Evolutionary conservation across 2,113 vertebrate species (phyloP).

Genomic region (Oryzias woworae): DNA sequence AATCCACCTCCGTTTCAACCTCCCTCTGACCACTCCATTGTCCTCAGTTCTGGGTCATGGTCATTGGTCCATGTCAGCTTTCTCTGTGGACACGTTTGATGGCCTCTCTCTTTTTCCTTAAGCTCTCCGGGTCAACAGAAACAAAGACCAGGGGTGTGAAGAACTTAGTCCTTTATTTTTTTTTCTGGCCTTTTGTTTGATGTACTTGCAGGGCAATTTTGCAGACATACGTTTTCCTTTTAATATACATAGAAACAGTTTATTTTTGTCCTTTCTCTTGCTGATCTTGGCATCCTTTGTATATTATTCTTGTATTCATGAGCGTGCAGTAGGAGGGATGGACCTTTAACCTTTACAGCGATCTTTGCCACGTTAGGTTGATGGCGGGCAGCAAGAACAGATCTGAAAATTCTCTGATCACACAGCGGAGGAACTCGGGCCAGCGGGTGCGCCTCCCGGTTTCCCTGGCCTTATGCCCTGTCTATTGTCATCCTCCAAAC

Average conservation of each 20-base stretch:
- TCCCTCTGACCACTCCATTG: slow-evolving; percentile 46
- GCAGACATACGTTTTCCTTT: slow-evolving; percentile 44
- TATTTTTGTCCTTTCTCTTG: slow-evolving; percentile 5
- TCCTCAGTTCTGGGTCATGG: slow-evolving; percentile 54
- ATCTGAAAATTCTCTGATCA: slow-evolving; percentile 65
- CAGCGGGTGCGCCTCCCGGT: slow-evolving; percentile 37
- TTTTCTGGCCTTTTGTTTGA: slow-evolving; percentile 31
- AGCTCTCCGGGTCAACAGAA: slow-evolving; percentile 60
- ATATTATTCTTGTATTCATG: slow-evolving; percentile 17
- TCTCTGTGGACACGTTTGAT: slow-evolving; percentile 62
- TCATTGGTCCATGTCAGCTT: slow-evolving; percentile 60
- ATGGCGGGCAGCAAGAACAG: slow-evolving; percentile 49
- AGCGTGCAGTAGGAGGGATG: slow-evolving; percentile 30
- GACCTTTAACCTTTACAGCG: slow-evolving; percentile 52
- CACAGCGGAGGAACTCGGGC: slow-evolving; percentile 49
- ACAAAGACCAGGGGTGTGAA: slow-evolving; percentile 50
- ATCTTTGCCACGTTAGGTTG: slow-evolving; percentile 48
- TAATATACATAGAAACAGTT: slow-evolving; percentile 23
- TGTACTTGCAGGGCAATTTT: slow-evolving; percentile 34
- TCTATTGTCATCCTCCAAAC: slow-evolving; percentile 57
- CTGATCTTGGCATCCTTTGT: slow-evolving; percentile 21
- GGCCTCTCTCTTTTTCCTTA: slow-evolving; percentile 65
- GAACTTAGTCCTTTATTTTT: slow-evolving; percentile 58
- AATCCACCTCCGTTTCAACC: slow-evolving; percentile 6
- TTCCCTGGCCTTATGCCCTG: slow-evolving; percentile 57